Conservation (phyloP, 2,113 vertebrate species). For the Petrocephalus microphthalmus region DNA sequence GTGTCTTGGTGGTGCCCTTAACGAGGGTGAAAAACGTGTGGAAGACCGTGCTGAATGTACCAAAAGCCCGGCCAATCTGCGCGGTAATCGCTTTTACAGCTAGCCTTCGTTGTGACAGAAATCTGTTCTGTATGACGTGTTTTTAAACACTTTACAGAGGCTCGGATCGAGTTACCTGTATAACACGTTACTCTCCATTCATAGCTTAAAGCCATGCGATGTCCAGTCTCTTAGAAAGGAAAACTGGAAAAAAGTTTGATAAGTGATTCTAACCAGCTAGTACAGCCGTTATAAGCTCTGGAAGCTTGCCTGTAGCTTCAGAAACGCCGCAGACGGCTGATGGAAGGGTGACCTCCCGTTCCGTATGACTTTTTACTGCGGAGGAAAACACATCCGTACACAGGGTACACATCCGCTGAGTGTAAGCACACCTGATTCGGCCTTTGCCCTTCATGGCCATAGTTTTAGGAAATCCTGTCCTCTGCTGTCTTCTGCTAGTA, state of each 20-base stretch:
- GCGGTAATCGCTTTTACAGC: neutral
- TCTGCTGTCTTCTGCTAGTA: neutral
- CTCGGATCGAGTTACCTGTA: neutral
- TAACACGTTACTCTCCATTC: neutral
- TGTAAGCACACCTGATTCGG: neutral
- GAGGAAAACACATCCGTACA: no score
- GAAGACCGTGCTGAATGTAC: neutral
- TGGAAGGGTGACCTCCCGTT: neutral
- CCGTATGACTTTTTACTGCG: neutral
- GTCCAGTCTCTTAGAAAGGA: neutral
- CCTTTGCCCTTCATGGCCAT: neutral
- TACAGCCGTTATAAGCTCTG: neutral
- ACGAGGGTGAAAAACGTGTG: neutral
- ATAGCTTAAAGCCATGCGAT: neutral
- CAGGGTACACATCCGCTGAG: neutral
- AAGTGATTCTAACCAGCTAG: neutral
- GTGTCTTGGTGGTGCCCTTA: neutral
- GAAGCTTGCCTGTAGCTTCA: neutral
- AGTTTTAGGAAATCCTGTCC: constrained; percentile 1
- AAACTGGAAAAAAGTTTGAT: neutral
- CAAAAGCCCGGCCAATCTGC: neutral
- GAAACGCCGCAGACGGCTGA: neutral
- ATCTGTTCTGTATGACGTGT: neutral
- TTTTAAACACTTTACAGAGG: neutral
- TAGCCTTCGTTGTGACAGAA: neutral